Percentiles rank a stretch among this genome's conserved stretches.
These are phyloP conservation scores for Erpornis zantholeuca DNA, from an alignment of 2,113 vertebrate genomes.

Conservation along the genomic window DNA sequence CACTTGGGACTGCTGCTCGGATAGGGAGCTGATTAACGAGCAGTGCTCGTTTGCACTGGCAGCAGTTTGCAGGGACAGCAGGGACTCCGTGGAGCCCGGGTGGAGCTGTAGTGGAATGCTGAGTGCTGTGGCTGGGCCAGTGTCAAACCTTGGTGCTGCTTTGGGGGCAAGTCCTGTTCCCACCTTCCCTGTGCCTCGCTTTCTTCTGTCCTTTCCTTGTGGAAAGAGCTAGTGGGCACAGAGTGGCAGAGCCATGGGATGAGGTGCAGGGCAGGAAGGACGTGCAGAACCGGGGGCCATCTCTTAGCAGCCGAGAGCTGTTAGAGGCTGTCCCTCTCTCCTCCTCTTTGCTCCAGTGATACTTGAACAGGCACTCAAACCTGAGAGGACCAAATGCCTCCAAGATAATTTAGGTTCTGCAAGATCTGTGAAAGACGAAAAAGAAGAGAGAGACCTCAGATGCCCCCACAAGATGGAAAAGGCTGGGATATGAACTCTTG, in stretches of 20 bases:
- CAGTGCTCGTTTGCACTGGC: background rate
- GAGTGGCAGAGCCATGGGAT: background rate
- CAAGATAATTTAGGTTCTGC: background rate
- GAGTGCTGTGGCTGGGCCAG: background rate
- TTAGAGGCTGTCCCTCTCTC: background rate
- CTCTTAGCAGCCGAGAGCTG: background rate
- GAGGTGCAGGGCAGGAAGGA: background rate
- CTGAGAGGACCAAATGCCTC: background rate
- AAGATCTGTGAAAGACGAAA: background rate
- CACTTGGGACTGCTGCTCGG: background rate
- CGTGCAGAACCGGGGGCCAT: background rate
- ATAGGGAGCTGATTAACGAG: background rate
- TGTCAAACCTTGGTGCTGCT: background rate
- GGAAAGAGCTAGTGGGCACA: background rate
- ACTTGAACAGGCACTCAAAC: background rate
- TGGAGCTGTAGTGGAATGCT: fast-evolving
- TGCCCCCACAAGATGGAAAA: background rate
- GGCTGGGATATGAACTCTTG: background rate
- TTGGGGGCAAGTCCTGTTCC: background rate
- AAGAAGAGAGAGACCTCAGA: background rate
- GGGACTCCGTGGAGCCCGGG: fast-evolving
- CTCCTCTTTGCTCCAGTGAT: background rate
- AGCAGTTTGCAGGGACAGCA: background rate
- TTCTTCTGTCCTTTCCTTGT: background rate
- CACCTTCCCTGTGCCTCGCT: background rate